Evolutionary conservation across 2,797 vertebrate genomes (phyloP).

Genomic region (Taeniopygia guttata): DNA sequence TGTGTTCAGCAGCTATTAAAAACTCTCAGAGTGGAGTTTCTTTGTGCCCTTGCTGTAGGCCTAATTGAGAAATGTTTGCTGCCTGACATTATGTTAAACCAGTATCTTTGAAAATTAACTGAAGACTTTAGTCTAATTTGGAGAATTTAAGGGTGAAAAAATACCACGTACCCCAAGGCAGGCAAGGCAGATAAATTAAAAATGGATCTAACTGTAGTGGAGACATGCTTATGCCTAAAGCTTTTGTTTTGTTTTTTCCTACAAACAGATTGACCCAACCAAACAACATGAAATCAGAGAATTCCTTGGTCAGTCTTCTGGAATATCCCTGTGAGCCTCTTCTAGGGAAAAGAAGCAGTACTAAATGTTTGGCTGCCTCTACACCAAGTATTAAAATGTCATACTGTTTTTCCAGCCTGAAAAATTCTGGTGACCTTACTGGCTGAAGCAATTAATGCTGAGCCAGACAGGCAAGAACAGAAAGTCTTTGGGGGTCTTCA

Average conservation of each 20-base stretch:
- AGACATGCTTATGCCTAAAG: not conserved
- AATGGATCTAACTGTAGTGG: not conserved
- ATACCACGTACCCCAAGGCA: not conserved
- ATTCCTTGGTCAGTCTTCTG: not conserved
- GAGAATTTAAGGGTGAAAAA: not conserved
- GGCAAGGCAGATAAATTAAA: not conserved
- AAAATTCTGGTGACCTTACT: not conserved
- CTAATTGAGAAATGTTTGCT: not conserved
- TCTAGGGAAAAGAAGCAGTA: not conserved
- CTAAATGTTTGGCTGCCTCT: not conserved
- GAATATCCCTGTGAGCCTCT: not conserved
- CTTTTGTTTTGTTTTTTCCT: not conserved
- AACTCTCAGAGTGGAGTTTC: not conserved
- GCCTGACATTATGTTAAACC: not conserved
- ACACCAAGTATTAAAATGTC: not conserved
- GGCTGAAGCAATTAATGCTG: not conserved
- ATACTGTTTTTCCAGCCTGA: not conserved
- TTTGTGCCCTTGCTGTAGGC: not conserved
- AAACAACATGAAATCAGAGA: not conserved
- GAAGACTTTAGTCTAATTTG: not conserved
- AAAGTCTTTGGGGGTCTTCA: not conserved
- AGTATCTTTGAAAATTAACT: not conserved
- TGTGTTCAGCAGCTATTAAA: slow-evolving; percentile 18
- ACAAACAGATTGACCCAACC: not conserved
- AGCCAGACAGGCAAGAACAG: not conserved